phyloP scores from a whole-genome alignment of 2,113 vertebrate species.

The Chauna torquata region DNA sequence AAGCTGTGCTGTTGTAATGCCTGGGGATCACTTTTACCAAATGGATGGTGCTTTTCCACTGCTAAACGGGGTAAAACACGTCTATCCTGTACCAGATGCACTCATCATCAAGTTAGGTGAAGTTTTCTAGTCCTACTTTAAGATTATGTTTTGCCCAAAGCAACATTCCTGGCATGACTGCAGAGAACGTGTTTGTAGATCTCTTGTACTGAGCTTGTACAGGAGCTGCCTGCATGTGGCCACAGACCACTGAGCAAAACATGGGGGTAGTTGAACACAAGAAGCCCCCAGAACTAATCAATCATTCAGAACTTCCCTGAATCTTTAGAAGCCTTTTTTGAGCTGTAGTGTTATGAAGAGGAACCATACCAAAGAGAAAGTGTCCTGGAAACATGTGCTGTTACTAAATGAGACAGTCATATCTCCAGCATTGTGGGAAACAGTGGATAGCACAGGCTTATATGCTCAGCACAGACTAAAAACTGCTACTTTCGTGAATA shows the following conservation, averaged over 20 bases:
- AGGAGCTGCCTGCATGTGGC: not conserved
- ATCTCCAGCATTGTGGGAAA: not conserved
- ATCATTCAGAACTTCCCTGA: not conserved
- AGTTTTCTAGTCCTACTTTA: not conserved
- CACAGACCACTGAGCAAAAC: not conserved
- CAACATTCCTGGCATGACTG: constrained; percentile 48
- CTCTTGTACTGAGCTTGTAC: not conserved
- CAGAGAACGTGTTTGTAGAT: constrained; percentile 8
- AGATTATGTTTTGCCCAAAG: not conserved
- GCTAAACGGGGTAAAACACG: not conserved
- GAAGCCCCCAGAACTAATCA: not conserved
- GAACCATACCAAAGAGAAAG: not conserved
- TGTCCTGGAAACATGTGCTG: not conserved
- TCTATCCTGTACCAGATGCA: not conserved
- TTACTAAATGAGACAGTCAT: fast-evolving
- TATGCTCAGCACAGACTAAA: not conserved
- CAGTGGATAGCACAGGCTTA: not conserved
- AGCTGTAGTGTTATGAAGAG: not conserved
- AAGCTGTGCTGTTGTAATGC: not conserved
- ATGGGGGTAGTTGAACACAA: fast-evolving
- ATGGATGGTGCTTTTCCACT: not conserved
- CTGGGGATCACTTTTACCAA: not conserved
- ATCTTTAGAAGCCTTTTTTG: not conserved
- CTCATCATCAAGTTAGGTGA: not conserved
- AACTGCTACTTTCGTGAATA: not conserved